phyloP scores from a whole-genome alignment of 1,140 invertebrate genomes.

The Lordiphosa mommai region DNA sequence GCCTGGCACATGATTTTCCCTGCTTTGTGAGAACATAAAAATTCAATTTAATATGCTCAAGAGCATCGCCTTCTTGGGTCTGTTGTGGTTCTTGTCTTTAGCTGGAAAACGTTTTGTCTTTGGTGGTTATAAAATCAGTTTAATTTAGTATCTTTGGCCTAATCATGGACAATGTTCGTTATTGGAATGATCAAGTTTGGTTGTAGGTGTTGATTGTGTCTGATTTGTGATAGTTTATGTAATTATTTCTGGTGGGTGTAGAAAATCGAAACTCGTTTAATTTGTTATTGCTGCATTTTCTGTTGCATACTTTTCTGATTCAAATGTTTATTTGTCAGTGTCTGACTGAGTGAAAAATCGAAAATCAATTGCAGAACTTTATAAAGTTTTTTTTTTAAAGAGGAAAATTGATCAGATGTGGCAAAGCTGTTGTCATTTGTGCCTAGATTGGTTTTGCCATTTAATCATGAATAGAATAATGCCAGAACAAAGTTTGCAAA shows the following conservation, averaged over 20 bases:
- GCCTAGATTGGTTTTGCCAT: too few species aligned
- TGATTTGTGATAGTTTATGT: slow-evolving; percentile 11
- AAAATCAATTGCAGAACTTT: too few species aligned
- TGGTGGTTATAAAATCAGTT: slow-evolving; percentile 49
- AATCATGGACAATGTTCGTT: slow-evolving; percentile 21
- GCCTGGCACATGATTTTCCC: slow-evolving; percentile 59
- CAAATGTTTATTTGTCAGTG: too few species aligned
- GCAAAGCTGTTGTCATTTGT: too few species aligned
- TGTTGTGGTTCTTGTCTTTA: slow-evolving; percentile 18
- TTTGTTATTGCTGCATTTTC: not conserved
- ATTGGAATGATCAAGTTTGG: not conserved
- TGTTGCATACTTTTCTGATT: slow-evolving; percentile 11
- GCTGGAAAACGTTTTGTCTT: slow-evolving; percentile 63
- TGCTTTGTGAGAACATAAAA: slow-evolving; percentile 71
- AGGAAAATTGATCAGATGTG: too few species aligned
- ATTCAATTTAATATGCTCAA: slow-evolving; percentile 69
- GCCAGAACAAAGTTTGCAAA: too few species aligned
- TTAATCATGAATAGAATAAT: too few species aligned
- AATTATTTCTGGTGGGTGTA: slow-evolving; percentile 6
- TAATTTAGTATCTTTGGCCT: slow-evolving; percentile 26
- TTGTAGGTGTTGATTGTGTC: slow-evolving; percentile 11
- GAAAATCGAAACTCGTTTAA: not conserved
- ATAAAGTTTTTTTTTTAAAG: too few species aligned
- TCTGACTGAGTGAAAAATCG: too few species aligned
- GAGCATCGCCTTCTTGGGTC: slow-evolving; percentile 9